Percentiles rank a stretch among this genome's conserved stretches.
Evolutionary conservation across 2,797 vertebrate genomes (phyloP).

Genomic region (Sebastes taczanowskii): DNA sequence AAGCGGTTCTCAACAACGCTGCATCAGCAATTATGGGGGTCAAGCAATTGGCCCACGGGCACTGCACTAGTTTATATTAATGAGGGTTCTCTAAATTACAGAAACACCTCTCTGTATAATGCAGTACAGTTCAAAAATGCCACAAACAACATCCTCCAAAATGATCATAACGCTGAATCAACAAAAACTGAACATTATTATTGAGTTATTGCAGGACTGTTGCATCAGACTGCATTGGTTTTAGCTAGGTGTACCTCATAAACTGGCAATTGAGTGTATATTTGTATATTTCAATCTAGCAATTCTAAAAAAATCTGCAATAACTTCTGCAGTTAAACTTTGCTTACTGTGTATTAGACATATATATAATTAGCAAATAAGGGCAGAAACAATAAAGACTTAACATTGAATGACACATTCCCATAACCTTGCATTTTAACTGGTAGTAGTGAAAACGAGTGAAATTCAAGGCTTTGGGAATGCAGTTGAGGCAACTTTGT

Average conservation of each 20-base stretch:
- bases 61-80: neutral
- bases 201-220: neutral
- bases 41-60: neutral
- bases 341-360: conserved; percentile 4
- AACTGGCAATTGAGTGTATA: conserved; percentile 41
- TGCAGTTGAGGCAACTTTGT: neutral
- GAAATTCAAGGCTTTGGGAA: conserved; percentile 67
- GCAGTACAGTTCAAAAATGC: neutral
- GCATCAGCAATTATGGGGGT: neutral
- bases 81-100: neutral
- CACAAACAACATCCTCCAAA: neutral
- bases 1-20: no score
- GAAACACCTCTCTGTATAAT: neutral
- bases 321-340: conserved; percentile 7
- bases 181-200: neutral
- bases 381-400: conserved; percentile 8
- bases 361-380: conserved; percentile 7
- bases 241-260: neutral
- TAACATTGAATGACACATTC: conserved; percentile 40
- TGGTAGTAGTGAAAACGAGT: conserved; percentile 8
- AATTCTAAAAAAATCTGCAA: neutral
- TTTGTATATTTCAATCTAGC: neutral
- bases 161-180: neutral
- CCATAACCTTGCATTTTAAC: conserved; percentile 62
- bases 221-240: neutral